Evolutionary conservation across 2,888 invertebrate genomes (phyloP), one percentile per base, ranked within the genome.

Genomic region (Harpalus rufipes): DNA sequence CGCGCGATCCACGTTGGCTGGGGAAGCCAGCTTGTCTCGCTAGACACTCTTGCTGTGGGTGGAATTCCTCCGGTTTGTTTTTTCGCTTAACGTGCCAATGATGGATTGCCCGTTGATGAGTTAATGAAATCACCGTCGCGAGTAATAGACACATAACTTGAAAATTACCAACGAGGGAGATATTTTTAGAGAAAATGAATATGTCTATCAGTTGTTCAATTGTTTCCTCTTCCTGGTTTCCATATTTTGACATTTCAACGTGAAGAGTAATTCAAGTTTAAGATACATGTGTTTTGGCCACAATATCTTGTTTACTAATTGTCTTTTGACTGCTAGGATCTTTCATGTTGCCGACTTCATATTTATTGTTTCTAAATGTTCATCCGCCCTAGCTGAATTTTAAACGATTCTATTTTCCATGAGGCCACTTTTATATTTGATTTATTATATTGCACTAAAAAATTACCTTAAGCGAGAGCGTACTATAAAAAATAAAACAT

Each of bases 21-120:
- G 72, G 72, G 72, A 74, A 74, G 72, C 72, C 44, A 16, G 10
- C 14, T 7, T 74, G 72, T 74, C 41, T 74, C 72, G 44, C 68
- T 12, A 68, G 68, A 68, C 41, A 14, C 44, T 74, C 7, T 44
- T 10, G 68, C 39, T 68, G 72, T 44, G 44, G 72, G 44, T 44
- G 72, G 41, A 74, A 74, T 74, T 74, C 72, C 44, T 44, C 16
- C 0, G 72, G 41, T 74, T 74, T 74, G 72, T 74, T 74, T 74
- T 74, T 74, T 74, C 72, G 18, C 44, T 74, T 74, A 74, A 74
- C 72, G 68, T 68, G 68, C 68, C 32, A 44, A 44, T 74, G 72
- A 74, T 74, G 72, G 72, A 74, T 74, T 74, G 72, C 44, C 18
- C 14, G 41, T 44, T 74, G 72, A 74, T 74, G 72, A 74, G 44